Percentiles rank a stretch among this genome's conserved stretches.
Conservation (phyloP, 2,797 vertebrate genomes). For the Morus bassanus region DNA sequence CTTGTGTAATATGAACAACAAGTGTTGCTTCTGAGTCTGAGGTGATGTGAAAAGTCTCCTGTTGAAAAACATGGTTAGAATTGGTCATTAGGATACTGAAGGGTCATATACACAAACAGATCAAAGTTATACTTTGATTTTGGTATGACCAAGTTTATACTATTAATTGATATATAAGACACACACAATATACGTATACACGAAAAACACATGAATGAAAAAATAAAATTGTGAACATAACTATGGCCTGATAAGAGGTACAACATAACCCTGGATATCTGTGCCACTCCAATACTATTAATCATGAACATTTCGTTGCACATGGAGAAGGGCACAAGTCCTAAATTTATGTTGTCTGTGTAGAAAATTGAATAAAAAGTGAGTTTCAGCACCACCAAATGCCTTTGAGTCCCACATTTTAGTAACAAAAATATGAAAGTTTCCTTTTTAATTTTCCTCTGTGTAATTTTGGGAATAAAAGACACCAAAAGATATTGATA, state of each 20-base stretch:
- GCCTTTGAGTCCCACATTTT: neutral
- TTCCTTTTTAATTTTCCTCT: neutral
- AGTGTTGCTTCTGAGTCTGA: slow-evolving; percentile 58
- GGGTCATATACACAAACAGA: neutral
- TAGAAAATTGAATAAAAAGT: neutral
- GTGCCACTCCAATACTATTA: neutral
- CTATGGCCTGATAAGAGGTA: neutral
- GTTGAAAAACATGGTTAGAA: neutral
- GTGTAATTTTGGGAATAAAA: neutral
- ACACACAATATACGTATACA: neutral
- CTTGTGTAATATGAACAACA: slow-evolving; percentile 45
- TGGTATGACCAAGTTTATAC: neutral
- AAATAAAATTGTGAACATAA: neutral
- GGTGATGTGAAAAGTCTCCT: slow-evolving; percentile 58
- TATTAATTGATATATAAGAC: neutral
- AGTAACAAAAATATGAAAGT: neutral
- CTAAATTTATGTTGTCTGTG: neutral
- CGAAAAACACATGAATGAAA: neutral
- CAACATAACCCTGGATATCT: neutral
- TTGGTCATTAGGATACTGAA: neutral
- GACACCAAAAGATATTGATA: neutral
- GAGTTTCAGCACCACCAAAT: neutral
- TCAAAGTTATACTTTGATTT: neutral
- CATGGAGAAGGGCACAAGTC: neutral
- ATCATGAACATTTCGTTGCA: neutral